These are phyloP conservation scores for Indicator indicator DNA, from an alignment of 2,113 vertebrate genomes.

Conservation along the genomic window DNA sequence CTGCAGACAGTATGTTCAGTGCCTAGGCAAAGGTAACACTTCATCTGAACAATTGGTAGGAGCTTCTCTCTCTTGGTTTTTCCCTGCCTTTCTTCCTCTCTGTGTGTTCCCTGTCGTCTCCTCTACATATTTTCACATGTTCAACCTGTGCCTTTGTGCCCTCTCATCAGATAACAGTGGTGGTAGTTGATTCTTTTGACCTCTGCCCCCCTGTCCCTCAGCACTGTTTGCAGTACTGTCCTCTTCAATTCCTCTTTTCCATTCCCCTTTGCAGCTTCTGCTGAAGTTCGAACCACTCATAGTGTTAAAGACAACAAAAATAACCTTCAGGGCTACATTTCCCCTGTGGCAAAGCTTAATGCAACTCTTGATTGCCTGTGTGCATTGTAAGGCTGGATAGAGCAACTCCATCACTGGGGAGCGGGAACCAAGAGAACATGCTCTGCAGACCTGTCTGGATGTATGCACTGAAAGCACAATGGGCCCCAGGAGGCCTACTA, in stretches of 20 bases:
- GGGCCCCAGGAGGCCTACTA: neutral
- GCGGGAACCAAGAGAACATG: neutral
- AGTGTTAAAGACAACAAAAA: neutral
- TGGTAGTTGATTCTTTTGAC: neutral
- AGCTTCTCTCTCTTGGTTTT: conserved; percentile 23
- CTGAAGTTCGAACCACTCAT: neutral
- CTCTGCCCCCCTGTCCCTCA: neutral
- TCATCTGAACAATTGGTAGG: conserved; percentile 18
- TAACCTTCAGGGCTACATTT: neutral
- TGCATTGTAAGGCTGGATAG: neutral
- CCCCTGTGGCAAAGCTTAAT: neutral
- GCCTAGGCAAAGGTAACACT: conserved; percentile 39
- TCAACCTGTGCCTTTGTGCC: conserved; percentile 3
- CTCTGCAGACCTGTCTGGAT: neutral
- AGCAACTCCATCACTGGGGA: accelerated
- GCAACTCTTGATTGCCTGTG: neutral
- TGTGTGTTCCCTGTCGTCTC: neutral
- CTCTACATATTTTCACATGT: neutral
- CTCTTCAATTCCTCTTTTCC: neutral
- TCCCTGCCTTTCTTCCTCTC: conserved; percentile 28
- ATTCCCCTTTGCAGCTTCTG: neutral
- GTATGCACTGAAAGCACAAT: neutral
- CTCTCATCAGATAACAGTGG: neutral
- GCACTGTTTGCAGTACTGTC: neutral
- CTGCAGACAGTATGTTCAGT: conserved; percentile 32